These are phyloP conservation scores for Acestrorhynchus altus DNA, from an alignment of 2,797 vertebrate species.

Conservation along the genomic window DNA sequence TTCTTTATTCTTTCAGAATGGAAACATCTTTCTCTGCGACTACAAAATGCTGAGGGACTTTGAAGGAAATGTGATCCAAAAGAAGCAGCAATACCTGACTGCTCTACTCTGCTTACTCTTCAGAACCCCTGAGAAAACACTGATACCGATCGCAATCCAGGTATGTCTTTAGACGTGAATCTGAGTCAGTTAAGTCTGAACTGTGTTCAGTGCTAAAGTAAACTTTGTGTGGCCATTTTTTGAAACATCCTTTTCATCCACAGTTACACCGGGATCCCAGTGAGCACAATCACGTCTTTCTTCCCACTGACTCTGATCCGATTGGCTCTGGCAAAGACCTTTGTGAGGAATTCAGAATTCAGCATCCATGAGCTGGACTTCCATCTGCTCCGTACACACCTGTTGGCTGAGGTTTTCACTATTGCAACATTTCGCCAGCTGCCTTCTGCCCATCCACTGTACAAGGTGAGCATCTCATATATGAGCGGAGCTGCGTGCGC, in stretches of 20 bases:
- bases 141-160: conserved; percentile 75
- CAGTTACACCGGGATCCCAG: conserved; percentile 13
- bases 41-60: conserved; percentile 32
- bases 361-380: conserved; percentile 54
- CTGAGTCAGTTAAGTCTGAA: too few species aligned
- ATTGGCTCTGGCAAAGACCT: conserved; percentile 55
- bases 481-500: too few species aligned
- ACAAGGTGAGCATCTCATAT: conserved; percentile 70
- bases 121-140: conserved; percentile 51
- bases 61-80: neutral
- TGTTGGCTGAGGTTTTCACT: conserved; percentile 70
- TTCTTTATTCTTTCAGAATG: conserved; percentile 62
- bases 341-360: conserved; percentile 69
- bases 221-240: too few species aligned
- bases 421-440: conserved; percentile 63
- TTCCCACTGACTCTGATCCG: conserved; percentile 30
- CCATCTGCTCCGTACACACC: conserved; percentile 69
- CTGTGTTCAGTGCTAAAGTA: too few species aligned
- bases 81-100: conserved; percentile 62
- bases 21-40: conserved; percentile 73
- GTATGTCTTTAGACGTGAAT: conserved; percentile 44
- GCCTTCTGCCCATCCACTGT: conserved; percentile 71
- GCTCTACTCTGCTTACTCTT: conserved; percentile 68
- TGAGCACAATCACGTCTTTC: conserved; percentile 34
- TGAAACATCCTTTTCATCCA: neutral